Base-by-base conservation (phyloP, 2,113 vertebrate species). In the Cyprinus carpio region DNA sequence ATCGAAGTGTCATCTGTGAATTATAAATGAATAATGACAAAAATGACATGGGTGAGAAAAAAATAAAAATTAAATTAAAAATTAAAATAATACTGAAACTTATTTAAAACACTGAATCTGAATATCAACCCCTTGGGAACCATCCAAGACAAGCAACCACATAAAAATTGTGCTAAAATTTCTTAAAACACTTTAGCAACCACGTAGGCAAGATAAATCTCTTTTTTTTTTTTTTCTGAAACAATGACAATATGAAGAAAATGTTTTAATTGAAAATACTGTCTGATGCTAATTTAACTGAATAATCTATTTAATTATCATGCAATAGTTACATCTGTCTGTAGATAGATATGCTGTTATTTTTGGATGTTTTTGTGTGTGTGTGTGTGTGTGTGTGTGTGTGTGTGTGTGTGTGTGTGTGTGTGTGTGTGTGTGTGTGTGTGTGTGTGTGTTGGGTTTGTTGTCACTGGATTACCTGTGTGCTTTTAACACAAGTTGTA, bases 321-420 rank as follows among this genome's bases (percentile, higher is more conserved):
- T 78, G 82, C 58, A 81, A 71, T 71, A 82, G 83, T 37, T 54
- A 74, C 20, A 75, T 80, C 89, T 89, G 85, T 90, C 90, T 89
- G 85, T 91, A 90, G 90, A 87, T 77, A 88, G 75, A 89, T 90
- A 91, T 88, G 71, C 80, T 80, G 75, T 54, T 85, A 65, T 82
- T 72, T 88, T 62, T 58, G 8, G 20, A n/a, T 4, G 20, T n/a
- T n/a, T n/a, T n/a, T 8, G 9, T 58, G 2, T 58, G 0, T 54
- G 15, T 54, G 16, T 16, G 82, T 75, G 64, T 72, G n/a, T 8
- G 9, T 58, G 2, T 58, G 0, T 54, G 15, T 54, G 16, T 16
- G 82, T 75, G 64, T 72, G n/a, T 8, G 9, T 58, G 2, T 58
- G 0, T 54, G 15, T 54, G 16, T 16, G 82, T 75, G 64, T 72